Percentiles rank a stretch among this genome's conserved stretches.
Conservation (phyloP, 1,140 invertebrate species). For the Cardiocondyla obscurior region DNA sequence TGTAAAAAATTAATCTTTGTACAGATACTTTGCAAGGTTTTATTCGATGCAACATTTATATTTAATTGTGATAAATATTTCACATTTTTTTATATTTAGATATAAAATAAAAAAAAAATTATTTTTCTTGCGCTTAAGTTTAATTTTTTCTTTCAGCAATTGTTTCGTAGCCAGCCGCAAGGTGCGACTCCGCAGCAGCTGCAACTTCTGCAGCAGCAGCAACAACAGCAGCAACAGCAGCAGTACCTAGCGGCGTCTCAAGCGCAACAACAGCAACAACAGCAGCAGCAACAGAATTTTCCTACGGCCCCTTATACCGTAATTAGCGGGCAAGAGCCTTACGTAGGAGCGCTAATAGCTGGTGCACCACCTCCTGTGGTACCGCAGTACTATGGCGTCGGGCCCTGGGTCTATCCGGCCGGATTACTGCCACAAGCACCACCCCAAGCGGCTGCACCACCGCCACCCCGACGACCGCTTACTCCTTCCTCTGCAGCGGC, state of each 20-base stretch:
- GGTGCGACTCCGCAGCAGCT: conserved; percentile 83
- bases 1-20: no score
- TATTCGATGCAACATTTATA: no score
- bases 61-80: no score
- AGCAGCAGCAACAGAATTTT: conserved; percentile 88
- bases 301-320: conserved; percentile 94
- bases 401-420: conserved; percentile 93
- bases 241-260: conserved; percentile 87
- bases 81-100: no score
- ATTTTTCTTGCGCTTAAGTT: no score
- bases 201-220: conserved; percentile 84
- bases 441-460: conserved; percentile 85
- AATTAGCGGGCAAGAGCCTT: conserved; percentile 91
- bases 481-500: conserved; percentile 89
- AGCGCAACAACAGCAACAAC: conserved; percentile 88
- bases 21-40: no score
- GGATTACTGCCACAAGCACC: conserved; percentile 89
- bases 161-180: conserved; percentile 92
- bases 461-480: conserved; percentile 88
- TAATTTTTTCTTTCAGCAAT: conserved; percentile 89
- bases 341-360: conserved; percentile 87
- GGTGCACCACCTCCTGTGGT: conserved; percentile 87
- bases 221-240: conserved; percentile 85
- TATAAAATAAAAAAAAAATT: no score
- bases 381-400: conserved; percentile 92